Conservation (phyloP, 2,797 vertebrate genomes). For the Miichthys miiuy region DNA sequence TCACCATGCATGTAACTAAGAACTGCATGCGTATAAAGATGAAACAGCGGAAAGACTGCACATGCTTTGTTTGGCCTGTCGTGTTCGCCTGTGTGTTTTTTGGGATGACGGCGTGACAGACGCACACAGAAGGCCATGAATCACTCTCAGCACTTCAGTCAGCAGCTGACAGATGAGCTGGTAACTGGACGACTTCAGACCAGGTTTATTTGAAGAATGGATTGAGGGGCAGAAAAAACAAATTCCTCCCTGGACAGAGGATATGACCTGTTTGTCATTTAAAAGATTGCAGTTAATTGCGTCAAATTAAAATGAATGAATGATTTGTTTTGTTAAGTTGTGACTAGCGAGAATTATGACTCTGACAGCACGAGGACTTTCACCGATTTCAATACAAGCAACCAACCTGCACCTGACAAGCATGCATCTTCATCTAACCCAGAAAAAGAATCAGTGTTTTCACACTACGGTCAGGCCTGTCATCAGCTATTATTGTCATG, state of each 20-base stretch:
- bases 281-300: conserved; percentile 5
- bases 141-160: conserved; percentile 52
- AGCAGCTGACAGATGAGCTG: conserved; percentile 44
- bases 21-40: conserved; percentile 23
- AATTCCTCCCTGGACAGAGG: conserved; percentile 8
- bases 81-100: conserved; percentile 19
- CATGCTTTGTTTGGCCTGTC: conserved; percentile 54
- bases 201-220: conserved; percentile 31
- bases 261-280: conserved; percentile 16
- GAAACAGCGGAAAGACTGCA: conserved; percentile 25
- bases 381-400: conserved; percentile 29
- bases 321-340: conserved; percentile 17
- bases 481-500: conserved; percentile 79
- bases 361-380: conserved; percentile 30
- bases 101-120: conserved; percentile 48
- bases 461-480: conserved; percentile 70
- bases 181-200: conserved; percentile 27
- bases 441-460: conserved; percentile 66
- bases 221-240: conserved; percentile 8
- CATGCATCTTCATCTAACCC: conserved; percentile 62
- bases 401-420: conserved; percentile 54
- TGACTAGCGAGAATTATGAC: not conserved
- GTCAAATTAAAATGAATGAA: conserved; percentile 14
- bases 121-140: conserved; percentile 38
- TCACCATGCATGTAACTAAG: conserved; percentile 18